These are phyloP conservation scores for Cheilosia variabilis DNA, from an alignment of 2,888 invertebrate genomes.

Conservation along the genomic window DNA sequence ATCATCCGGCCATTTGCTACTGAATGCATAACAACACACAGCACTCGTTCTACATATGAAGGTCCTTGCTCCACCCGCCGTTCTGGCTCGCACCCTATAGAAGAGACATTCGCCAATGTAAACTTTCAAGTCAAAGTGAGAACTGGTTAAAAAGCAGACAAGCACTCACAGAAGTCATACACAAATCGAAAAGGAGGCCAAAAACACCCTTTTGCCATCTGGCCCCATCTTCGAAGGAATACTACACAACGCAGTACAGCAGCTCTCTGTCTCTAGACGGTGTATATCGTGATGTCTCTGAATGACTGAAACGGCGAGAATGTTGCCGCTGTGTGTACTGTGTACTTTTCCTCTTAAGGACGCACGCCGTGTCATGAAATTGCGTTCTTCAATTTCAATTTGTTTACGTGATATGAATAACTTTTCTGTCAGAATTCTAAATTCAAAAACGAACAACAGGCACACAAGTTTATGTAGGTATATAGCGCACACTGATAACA, in stretches of 20 bases:
- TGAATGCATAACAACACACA: slow-evolving; percentile 54
- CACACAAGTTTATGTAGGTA: slow-evolving; percentile 2
- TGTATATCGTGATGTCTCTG: slow-evolving; percentile 40
- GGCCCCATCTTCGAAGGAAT: slow-evolving; percentile 27
- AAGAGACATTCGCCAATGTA: slow-evolving; percentile 36
- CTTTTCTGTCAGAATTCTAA: slow-evolving; percentile 66
- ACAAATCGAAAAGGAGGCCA: slow-evolving; percentile 46
- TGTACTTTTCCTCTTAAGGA: slow-evolving; percentile 63
- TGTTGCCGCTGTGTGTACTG: slow-evolving; percentile 42
- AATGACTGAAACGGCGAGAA: slow-evolving; percentile 60
- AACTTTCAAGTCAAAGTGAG: slow-evolving; percentile 49
- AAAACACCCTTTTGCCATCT: slow-evolving; percentile 49
- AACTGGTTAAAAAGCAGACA: slow-evolving; percentile 32
- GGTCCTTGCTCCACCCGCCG: slow-evolving; percentile 7
- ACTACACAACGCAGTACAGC: not conserved
- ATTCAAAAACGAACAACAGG: slow-evolving; percentile 65
- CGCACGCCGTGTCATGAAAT: slow-evolving; percentile 72
- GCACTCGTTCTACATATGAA: slow-evolving; percentile 24
- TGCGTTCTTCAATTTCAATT: slow-evolving; percentile 75
- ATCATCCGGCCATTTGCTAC: slow-evolving; percentile 56
- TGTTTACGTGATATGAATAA: slow-evolving; percentile 74
- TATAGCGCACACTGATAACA: not conserved
- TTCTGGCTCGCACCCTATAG: not conserved
- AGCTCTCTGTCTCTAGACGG: slow-evolving; percentile 27
- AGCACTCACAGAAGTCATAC: slow-evolving; percentile 23